Evolutionary conservation across 2,888 invertebrate species (phyloP).

Genomic region (Latrodectus elegans): DNA sequence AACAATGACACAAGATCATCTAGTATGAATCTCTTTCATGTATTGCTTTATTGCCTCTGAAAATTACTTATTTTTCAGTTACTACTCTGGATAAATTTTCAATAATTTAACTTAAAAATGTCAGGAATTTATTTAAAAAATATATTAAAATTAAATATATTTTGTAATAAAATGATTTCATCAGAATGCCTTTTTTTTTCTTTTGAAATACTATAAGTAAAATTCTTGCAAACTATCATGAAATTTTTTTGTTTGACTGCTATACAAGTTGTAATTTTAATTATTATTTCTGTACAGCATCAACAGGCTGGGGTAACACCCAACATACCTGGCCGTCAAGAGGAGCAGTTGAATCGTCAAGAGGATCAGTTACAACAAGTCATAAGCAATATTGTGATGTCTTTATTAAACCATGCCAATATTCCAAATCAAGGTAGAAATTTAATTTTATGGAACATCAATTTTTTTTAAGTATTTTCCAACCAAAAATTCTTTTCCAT

Average conservation of each 20-base stretch:
- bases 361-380: constrained; percentile 60
- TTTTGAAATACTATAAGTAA: neutral
- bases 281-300: neutral
- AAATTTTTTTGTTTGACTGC: too few relatives aligned
- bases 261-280: too few relatives aligned
- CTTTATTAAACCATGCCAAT: constrained; percentile 46
- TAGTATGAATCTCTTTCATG: too few relatives aligned
- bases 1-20: too few relatives aligned
- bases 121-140: neutral
- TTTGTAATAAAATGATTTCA: neutral
- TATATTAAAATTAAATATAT: neutral
- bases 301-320: constrained; percentile 36
- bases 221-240: too few relatives aligned
- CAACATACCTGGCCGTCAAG: constrained; percentile 54
- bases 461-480: too few relatives aligned
- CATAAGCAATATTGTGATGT: constrained; percentile 56
- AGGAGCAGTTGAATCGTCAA: constrained; percentile 54
- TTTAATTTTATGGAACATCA: too few relatives aligned
- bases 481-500: too few relatives aligned
- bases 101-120: too few relatives aligned
- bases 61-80: too few relatives aligned
- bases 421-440: constrained; percentile 28
- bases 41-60: too few relatives aligned
- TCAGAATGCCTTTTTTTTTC: neutral
- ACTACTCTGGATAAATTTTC: too few relatives aligned